Conservation (phyloP, 2,888 invertebrate genomes). For the Rhagonycha fulva region DNA sequence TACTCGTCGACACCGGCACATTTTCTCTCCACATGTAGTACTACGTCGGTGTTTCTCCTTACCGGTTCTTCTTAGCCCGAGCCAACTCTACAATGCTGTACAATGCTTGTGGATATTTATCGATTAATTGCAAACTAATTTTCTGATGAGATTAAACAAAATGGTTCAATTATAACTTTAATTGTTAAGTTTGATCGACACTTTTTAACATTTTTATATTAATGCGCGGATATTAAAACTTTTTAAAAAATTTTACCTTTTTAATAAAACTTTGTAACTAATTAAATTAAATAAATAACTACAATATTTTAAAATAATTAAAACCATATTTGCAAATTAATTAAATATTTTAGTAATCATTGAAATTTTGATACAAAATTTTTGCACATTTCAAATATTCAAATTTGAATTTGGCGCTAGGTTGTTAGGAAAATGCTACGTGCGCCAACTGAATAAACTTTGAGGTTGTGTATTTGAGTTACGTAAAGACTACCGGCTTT, state of each 20-base stretch:
- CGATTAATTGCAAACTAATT: too few relatives aligned
- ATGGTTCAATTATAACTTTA: too few relatives aligned
- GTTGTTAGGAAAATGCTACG: conserved; percentile 30
- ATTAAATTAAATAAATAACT: background rate
- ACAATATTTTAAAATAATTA: background rate
- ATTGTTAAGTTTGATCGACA: too few relatives aligned
- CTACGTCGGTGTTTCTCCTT: too few relatives aligned
- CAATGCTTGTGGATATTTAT: too few relatives aligned
- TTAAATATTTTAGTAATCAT: background rate
- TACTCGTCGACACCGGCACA: too few relatives aligned
- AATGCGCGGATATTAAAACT: background rate
- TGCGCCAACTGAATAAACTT: conserved; percentile 30
- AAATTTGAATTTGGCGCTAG: conserved; percentile 15
- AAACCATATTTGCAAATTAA: background rate
- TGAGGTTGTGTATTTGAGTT: conserved; percentile 33
- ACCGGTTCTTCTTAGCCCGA: too few relatives aligned
- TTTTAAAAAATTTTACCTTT: too few relatives aligned
- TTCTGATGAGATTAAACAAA: too few relatives aligned
- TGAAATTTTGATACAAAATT: background rate
- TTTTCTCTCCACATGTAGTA: too few relatives aligned
- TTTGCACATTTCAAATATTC: background rate
- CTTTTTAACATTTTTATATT: background rate
- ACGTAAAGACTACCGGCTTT: conserved; percentile 35
- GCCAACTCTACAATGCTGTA: too few relatives aligned
- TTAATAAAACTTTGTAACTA: too few relatives aligned